Base-by-base conservation (phyloP, 1,140 invertebrate genomes). In the Heliconius melpomene region DNA sequence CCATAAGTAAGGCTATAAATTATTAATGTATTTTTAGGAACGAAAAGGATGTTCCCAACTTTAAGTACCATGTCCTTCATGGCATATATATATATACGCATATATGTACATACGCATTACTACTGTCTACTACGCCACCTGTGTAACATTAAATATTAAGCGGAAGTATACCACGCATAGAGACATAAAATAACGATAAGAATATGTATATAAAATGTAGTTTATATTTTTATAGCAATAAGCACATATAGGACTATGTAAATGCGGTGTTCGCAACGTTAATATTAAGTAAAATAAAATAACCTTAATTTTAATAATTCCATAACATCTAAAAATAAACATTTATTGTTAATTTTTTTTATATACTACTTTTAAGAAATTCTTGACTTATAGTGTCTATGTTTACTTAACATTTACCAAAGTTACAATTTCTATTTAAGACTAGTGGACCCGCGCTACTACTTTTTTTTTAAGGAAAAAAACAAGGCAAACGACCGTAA, bases 141-240 rank as follows among this genome's bases (percentile, higher is more conserved):
- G 54, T 60, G 54, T 26, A 60, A 60, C 54, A 60, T 60, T 60
- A 60, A 60, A 60, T 60, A 60, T 60, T 60, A 23, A 60, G 54
- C n/a, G n/a, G n/a, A 60, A 23, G n/a, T 60, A 23, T 60, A 23
- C 54, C n/a, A 60, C 54, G 54, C 54, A 60, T 60, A 26, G n/a
- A 57, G 54, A 13, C n/a, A 23, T 60, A 60, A 60, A 60, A 60
- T n/a, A 60, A 60, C 20, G 54, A 60, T 60, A 60, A 52, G 18
- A 18, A 20, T 52, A 6, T 7, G 7, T 52, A 52, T 52, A 20
- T 52, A 20, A 52, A 16, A 52, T 20, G 7, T 7, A 20, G 18
- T 20, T 52, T 52, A 52, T 52, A 52, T 52, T 52, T 52, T 52
- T 52, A 52, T 52, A 6, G 13, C 50, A 52, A 57, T 20, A 7